Percentiles rank a stretch among this genome's conserved stretches.
Evolutionary conservation across 2,113 vertebrate species (phyloP).

Genomic region (Polypterus senegalus): DNA sequence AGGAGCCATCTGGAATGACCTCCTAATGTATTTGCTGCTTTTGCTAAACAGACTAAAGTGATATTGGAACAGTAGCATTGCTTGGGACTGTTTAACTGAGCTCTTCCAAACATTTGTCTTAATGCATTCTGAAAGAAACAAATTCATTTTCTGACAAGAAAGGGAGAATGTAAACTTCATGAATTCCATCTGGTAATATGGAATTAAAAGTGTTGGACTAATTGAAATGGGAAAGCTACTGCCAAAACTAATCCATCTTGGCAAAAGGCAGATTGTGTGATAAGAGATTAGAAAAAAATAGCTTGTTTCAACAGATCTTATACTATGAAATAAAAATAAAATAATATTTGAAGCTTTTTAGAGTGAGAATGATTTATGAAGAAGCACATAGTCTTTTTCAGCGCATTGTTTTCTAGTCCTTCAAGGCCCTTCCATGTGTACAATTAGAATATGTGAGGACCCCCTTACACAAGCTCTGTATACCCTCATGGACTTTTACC

Average conservation of each 20-base stretch:
- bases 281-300: conserved; percentile 5
- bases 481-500: no score
- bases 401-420: no score
- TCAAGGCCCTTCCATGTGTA: no score
- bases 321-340: no score
- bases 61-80: neutral
- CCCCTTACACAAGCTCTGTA: no score
- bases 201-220: conserved; percentile 41
- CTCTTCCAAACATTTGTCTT: conserved; percentile 34
- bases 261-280: conserved; percentile 50
- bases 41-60: conserved; percentile 1
- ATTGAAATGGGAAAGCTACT: conserved; percentile 44
- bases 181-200: conserved; percentile 44
- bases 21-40: neutral
- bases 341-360: no score
- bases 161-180: conserved; percentile 34
- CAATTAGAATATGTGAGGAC: no score
- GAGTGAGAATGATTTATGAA: no score
- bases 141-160: conserved; percentile 37
- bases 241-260: conserved; percentile 35
- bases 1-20: conserved; percentile 26
- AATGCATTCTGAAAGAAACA: conserved; percentile 27
- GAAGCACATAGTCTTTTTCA: no score
- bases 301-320: no score
- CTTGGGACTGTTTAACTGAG: conserved; percentile 1